Evolutionary conservation across 2,113 vertebrate genomes (phyloP).

Genomic region (Brevimyrus niger): DNA sequence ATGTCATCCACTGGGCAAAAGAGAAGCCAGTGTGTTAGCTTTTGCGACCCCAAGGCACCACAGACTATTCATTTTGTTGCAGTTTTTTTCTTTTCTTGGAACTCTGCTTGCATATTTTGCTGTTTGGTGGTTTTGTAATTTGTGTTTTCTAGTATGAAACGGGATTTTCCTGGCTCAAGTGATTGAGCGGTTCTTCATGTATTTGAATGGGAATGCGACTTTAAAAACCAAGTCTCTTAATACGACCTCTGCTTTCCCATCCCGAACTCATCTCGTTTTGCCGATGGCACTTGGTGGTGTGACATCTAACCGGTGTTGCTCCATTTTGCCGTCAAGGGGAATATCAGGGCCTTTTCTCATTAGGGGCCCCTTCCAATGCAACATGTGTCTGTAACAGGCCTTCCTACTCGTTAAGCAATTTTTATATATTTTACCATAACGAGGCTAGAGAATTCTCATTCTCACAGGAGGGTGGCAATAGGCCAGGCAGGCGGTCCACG

Average conservation of each 20-base stretch:
- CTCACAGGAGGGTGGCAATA: background rate
- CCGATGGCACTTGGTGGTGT: background rate
- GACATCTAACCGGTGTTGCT: background rate
- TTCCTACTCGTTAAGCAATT: background rate
- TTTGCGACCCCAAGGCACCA: background rate
- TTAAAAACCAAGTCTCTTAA: background rate
- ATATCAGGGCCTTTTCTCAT: background rate
- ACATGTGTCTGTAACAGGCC: background rate
- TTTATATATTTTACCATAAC: background rate
- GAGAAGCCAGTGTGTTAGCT: background rate
- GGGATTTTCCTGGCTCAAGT: background rate
- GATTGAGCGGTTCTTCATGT: background rate
- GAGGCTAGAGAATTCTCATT: background rate
- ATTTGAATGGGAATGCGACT: background rate
- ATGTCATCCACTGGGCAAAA: constrained; percentile 8
- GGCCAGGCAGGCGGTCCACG: background rate
- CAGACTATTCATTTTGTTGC: background rate
- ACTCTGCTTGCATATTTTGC: background rate
- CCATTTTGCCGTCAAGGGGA: background rate
- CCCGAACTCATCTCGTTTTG: background rate
- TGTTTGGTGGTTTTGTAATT: background rate
- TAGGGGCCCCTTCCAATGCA: background rate
- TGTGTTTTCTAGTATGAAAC: background rate
- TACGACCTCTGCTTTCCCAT: background rate
- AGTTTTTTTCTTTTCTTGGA: background rate